A percentile compares a stretch with the other conserved stretches of the same genome.
Conservation (phyloP, 2,888 invertebrate genomes). For the Lithophane leautieri region DNA sequence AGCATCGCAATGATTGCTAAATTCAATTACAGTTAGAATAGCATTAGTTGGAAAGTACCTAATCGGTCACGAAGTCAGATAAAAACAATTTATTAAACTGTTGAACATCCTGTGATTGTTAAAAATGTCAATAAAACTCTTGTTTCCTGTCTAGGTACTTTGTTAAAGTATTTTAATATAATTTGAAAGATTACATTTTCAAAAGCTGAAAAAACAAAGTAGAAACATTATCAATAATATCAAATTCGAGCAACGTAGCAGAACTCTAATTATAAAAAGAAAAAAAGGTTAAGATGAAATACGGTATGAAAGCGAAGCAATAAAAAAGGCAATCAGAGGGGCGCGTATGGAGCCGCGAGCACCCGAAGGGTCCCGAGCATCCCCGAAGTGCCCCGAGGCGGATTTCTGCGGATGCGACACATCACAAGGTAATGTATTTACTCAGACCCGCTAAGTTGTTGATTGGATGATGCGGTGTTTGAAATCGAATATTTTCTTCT, state of each 20-base stretch:
- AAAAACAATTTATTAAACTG: neutral
- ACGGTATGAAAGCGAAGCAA: slow-evolving; percentile 72
- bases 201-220: slow-evolving; percentile 2
- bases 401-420: slow-evolving; percentile 72
- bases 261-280: slow-evolving; percentile 60
- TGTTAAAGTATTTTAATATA: neutral
- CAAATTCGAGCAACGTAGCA: slow-evolving; percentile 41
- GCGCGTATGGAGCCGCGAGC: slow-evolving; percentile 59
- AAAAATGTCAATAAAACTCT: neutral
- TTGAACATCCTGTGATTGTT: neutral
- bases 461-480: slow-evolving; percentile 74
- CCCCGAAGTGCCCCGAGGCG: slow-evolving; percentile 61
- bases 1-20: slow-evolving; percentile 20
- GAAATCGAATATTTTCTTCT: slow-evolving; percentile 66
- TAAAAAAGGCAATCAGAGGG: slow-evolving; percentile 80
- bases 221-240: slow-evolving; percentile 46
- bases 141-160: neutral
- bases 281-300: slow-evolving; percentile 68
- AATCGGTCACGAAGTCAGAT: slow-evolving; percentile 7
- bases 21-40: slow-evolving; percentile 10
- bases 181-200: neutral
- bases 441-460: slow-evolving; percentile 71
- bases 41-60: neutral
- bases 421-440: slow-evolving; percentile 76
- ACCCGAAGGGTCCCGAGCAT: slow-evolving; percentile 35